Conservation (phyloP, 2,797 vertebrate species). For the Limosa lapponica region DNA sequence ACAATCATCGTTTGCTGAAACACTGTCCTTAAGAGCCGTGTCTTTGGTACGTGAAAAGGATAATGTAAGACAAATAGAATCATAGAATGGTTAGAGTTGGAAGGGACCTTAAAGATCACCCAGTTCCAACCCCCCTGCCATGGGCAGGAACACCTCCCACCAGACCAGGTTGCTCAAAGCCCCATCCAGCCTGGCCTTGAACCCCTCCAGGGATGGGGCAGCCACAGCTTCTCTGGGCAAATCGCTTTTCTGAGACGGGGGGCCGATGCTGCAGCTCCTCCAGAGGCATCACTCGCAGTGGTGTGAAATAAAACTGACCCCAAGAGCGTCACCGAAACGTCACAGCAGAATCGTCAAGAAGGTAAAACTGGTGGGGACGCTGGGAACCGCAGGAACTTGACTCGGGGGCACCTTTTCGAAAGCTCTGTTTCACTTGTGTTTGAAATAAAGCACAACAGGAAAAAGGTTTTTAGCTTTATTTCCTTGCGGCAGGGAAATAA, state of each 20-base stretch:
- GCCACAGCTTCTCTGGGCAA: too few species aligned
- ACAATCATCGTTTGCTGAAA: not conserved
- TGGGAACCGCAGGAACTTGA: not conserved
- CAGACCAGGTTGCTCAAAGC: too few species aligned
- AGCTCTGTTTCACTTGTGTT: not conserved
- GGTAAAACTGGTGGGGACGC: not conserved
- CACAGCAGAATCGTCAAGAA: not conserved
- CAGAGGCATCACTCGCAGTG: rapidly evolving
- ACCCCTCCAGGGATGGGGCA: too few species aligned
- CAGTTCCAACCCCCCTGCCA: too few species aligned
- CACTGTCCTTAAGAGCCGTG: not conserved
- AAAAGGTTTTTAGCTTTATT: not conserved
- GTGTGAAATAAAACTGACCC: not conserved
- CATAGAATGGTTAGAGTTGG: too few species aligned
- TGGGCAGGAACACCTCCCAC: too few species aligned
- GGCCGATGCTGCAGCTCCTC: not conserved
- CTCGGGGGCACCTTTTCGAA: not conserved
- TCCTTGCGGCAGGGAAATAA: not conserved
- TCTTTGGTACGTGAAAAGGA: not conserved
- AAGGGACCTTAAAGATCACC: too few species aligned
- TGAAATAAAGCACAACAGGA: not conserved
- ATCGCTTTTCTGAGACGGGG: not conserved
- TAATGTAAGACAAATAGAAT: not conserved
- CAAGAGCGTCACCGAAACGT: rapidly evolving
- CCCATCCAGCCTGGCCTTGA: too few species aligned